phyloP scores from a whole-genome alignment of 2,888 invertebrate species.

The Mythimna lalbum region DNA sequence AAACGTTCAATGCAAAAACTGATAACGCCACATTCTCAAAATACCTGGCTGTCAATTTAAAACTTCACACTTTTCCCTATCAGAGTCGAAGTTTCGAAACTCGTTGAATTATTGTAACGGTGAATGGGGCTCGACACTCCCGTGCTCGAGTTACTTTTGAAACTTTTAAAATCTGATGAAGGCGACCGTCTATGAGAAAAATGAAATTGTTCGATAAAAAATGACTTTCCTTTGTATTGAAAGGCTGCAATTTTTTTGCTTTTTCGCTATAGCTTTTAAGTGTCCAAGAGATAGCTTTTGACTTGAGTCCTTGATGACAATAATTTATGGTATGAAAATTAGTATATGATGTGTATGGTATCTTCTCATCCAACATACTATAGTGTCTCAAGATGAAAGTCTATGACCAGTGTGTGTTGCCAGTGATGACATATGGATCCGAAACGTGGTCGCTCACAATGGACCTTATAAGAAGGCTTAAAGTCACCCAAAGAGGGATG shows the following conservation, averaged over 20 bases:
- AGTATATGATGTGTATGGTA: too few relatives aligned
- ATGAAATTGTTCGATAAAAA: neutral
- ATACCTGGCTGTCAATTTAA: slow-evolving; percentile 21
- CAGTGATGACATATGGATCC: too few relatives aligned
- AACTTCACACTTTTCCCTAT: slow-evolving; percentile 29
- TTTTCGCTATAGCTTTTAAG: neutral
- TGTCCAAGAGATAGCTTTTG: too few relatives aligned
- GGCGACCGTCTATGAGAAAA: neutral
- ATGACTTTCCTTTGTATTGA: neutral
- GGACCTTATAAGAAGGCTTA: too few relatives aligned
- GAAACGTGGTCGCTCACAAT: too few relatives aligned
- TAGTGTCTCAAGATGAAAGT: too few relatives aligned
- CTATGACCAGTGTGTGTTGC: too few relatives aligned
- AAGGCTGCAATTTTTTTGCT: neutral
- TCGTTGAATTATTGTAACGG: slow-evolving; percentile 38
- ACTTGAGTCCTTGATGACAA: too few relatives aligned
- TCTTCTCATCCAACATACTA: too few relatives aligned
- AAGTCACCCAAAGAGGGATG: too few relatives aligned
- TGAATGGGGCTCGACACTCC: slow-evolving; percentile 29
- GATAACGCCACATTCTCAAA: neutral
- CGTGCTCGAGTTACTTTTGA: slow-evolving; percentile 14
- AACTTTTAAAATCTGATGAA: slow-evolving; percentile 18
- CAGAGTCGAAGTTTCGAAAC: slow-evolving; percentile 41
- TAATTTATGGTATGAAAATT: too few relatives aligned
- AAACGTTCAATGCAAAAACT: neutral